These are phyloP conservation scores for Torymus tubicola DNA, from an alignment of 2,888 invertebrate genomes.

Conservation along the genomic window DNA sequence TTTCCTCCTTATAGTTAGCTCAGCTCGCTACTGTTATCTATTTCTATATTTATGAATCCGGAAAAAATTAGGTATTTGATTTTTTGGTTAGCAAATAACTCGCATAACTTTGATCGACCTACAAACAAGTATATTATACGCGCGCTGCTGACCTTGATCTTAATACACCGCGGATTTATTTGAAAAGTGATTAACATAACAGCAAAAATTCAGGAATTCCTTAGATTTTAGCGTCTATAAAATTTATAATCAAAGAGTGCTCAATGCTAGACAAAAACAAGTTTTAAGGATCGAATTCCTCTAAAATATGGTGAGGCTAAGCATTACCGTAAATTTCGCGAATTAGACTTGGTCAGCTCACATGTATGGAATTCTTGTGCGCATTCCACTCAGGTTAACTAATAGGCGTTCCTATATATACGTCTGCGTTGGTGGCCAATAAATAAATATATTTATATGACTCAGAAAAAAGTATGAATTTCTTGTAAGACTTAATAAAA, in stretches of 20 bases:
- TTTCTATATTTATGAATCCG: no score
- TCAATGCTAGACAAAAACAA: slow-evolving; percentile 15
- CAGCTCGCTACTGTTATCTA: no score
- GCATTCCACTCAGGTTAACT: slow-evolving; percentile 12
- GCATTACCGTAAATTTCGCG: slow-evolving; percentile 37
- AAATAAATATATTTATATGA: no score
- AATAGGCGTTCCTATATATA: no score
- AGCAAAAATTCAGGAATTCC: background rate
- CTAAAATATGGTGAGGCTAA: background rate
- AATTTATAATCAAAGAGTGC: background rate
- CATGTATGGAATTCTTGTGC: slow-evolving; percentile 18
- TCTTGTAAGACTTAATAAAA: no score
- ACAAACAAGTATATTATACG: slow-evolving; percentile 20
- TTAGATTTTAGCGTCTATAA: slow-evolving; percentile 29
- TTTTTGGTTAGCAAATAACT: background rate
- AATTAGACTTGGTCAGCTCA: slow-evolving; percentile 7
- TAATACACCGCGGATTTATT: slow-evolving; percentile 26
- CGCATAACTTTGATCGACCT: background rate
- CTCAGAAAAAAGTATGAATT: no score
- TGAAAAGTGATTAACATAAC: slow-evolving; percentile 29
- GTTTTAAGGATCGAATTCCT: slow-evolving; percentile 21
- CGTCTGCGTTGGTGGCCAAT: no score
- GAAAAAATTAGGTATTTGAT: no score
- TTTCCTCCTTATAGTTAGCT: no score
- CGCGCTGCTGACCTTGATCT: slow-evolving; percentile 36